Conservation (phyloP, 2,888 invertebrate genomes). For the Agonopterix heracliana region DNA sequence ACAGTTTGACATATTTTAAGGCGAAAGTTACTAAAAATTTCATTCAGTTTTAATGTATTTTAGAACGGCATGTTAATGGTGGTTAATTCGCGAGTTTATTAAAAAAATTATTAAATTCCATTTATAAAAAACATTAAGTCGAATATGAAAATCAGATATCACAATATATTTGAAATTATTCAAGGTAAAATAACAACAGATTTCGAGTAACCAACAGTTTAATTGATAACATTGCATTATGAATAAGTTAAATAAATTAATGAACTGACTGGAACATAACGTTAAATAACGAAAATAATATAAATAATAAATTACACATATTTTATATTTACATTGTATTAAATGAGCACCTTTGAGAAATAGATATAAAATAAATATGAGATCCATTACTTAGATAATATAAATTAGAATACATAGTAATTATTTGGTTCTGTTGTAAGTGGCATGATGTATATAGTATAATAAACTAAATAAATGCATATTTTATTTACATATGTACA, state of each 20-base stretch:
- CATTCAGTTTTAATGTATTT: no score
- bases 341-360: conserved; percentile 22
- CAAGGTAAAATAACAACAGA: conserved; percentile 10
- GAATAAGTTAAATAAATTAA: conserved; percentile 39
- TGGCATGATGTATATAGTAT: conserved; percentile 5
- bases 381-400: conserved; percentile 35
- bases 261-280: conserved; percentile 27
- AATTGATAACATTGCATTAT: conserved; percentile 49
- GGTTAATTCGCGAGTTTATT: no score
- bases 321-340: conserved; percentile 44
- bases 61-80: no score
- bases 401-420: conserved; percentile 21
- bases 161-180: no score
- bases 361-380: conserved; percentile 42
- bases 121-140: no score
- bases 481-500: conserved; percentile 50
- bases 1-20: conserved; percentile 1
- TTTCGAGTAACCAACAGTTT: conserved; percentile 55
- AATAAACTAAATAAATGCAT: conserved; percentile 44
- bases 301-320: conserved; percentile 21
- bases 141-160: no score
- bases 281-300: conserved; percentile 20
- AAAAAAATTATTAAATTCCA: no score
- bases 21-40: not conserved
- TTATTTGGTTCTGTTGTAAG: conserved; percentile 24